A percentile compares a stretch with the other conserved stretches of the same genome.
These are phyloP conservation scores for Aricia artaxerxes DNA, from an alignment of 2,888 invertebrate genomes.

Conservation along the genomic window DNA sequence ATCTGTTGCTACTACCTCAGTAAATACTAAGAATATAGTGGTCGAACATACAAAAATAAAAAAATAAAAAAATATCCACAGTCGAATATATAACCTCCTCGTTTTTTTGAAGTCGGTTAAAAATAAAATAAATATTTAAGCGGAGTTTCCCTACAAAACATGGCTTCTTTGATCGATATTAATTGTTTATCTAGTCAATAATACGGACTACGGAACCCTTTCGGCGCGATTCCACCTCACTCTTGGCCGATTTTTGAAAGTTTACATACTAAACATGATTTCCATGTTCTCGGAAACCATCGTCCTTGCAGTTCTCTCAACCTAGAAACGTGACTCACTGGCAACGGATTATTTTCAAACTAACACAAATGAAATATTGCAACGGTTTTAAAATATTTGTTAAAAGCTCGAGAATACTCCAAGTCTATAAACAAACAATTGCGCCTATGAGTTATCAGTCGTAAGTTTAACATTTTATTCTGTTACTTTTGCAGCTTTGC, in stretches of 20 bases:
- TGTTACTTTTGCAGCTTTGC: neutral
- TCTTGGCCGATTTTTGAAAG: conserved; percentile 34
- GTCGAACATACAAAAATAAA: no score
- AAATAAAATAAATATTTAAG: no score
- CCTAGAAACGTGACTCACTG: conserved; percentile 66
- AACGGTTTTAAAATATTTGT: conserved; percentile 29
- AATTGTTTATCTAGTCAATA: neutral
- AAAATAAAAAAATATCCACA: no score
- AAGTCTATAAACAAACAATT: conserved; percentile 18
- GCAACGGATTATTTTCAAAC: conserved; percentile 47
- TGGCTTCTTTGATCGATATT: neutral
- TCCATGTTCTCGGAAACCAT: conserved; percentile 58
- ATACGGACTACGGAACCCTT: neutral
- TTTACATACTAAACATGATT: conserved; percentile 38
- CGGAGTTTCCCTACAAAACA: no score
- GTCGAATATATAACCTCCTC: no score
- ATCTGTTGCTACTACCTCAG: no score
- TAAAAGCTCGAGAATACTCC: conserved; percentile 2
- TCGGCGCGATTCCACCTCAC: no score
- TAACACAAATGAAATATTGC: conserved; percentile 33
- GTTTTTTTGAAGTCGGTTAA: no score
- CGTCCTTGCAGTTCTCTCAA: conserved; percentile 68
- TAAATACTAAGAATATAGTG: no score
- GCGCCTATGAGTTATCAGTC: neutral
- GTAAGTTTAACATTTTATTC: conserved; percentile 12